Evolutionary conservation across 2,113 vertebrate genomes (phyloP), one percentile per base, ranked within the genome.

Genomic region (Indicator indicator): DNA sequence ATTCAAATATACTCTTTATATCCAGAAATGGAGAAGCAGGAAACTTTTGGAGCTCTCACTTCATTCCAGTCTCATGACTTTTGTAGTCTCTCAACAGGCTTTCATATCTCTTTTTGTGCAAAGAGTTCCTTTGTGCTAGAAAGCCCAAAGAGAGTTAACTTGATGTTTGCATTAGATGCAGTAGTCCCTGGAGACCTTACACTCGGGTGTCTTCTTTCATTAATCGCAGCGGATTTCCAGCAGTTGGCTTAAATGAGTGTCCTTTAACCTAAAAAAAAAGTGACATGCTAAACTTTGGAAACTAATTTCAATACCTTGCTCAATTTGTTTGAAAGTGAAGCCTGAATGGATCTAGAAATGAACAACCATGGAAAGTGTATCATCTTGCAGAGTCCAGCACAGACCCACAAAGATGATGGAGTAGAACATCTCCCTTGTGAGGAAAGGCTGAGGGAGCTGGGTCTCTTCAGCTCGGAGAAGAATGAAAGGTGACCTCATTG

Each of bases 261-360:
- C 63, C 64, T 94, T 69, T 36, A 76, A 42, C 40, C 40, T 71
- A 67, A 92, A 92, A 75, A 70, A 75, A 70, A 62, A 2, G 24
- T 44, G 15, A 4, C 20, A 44, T 76, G 48, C 21, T 71, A 60
- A 87, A 44, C 18, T 62, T 88, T 3, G 8, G 30, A 32, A 58
- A 65, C 87, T 73, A 71, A 78, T 32, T 89, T 91, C 44, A 73
- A 18, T 54, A 95, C 71, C 30, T 83, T 59, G 27, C 24, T 94
- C 52, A 79, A 42, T 32, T 83, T 96, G 28, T 72, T 92, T 95
- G 79, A 79, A 94, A 83, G 65, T 42, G 33, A 69, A 88, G 80
- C 7, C 19, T 63, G 44, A 52, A 59, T 24, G 62, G 68, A 76
- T 69, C 60, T 56, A 74, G 63, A 55, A 28, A 16, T 30, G 15